These are phyloP conservation scores for Callipepla squamata DNA, from an alignment of 2,113 vertebrate species.

Conservation along the genomic window DNA sequence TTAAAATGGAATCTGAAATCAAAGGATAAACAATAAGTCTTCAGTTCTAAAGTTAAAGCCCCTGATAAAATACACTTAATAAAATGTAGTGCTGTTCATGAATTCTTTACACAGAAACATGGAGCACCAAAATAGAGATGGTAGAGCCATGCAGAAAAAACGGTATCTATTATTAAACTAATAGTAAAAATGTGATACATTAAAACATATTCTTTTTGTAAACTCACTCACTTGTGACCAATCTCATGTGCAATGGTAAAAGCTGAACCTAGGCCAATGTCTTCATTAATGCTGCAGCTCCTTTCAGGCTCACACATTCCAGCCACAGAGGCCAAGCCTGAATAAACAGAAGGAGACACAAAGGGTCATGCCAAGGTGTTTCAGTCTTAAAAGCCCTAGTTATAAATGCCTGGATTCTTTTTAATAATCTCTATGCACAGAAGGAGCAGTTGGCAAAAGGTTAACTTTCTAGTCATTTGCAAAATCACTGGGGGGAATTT, in stretches of 20 bases:
- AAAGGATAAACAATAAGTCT: conserved; percentile 19
- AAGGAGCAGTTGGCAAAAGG: conserved; percentile 85
- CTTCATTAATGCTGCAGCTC: conserved; percentile 99
- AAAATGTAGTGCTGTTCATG: not conserved
- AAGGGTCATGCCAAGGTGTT: conserved; percentile 88
- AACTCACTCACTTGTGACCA: conserved; percentile 97
- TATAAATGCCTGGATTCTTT: conserved; percentile 86
- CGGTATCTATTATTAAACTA: conserved; percentile 46
- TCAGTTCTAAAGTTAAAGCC: not conserved
- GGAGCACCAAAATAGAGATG: conserved; percentile 45
- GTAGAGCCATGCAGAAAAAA: conserved; percentile 1
- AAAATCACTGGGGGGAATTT: conserved; percentile 87
- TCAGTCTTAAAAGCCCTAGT: conserved; percentile 81
- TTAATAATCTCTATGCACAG: conserved; percentile 83
- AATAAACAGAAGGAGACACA: conserved; percentile 86
- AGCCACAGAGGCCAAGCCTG: conserved; percentile 98
- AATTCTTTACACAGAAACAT: conserved; percentile 41
- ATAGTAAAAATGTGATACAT: conserved; percentile 60
- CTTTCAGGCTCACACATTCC: conserved; percentile 99
- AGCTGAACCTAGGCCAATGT: conserved; percentile 97
- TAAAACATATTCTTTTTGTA: conserved; percentile 75
- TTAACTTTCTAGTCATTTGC: conserved; percentile 87
- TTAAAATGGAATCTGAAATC: conserved; percentile 36
- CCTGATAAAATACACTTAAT: not conserved
- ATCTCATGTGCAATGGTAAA: conserved; percentile 99